A percentile compares a stretch with the other conserved stretches of the same genome.
phyloP scores from a whole-genome alignment of 2,113 vertebrate genomes.

The Marmota flaviventris region DNA sequence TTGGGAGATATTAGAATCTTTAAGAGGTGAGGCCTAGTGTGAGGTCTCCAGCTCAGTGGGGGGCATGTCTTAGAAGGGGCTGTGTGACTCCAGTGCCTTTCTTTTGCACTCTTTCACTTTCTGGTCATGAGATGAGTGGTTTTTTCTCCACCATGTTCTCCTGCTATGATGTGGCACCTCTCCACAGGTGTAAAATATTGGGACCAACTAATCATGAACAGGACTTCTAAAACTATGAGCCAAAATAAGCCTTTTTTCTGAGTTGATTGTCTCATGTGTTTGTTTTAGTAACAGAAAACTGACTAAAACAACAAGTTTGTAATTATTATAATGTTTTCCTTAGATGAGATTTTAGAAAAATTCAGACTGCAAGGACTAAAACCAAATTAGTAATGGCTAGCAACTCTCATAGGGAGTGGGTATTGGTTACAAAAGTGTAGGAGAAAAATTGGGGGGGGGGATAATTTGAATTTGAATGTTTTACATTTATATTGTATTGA shows the following conservation, averaged over 20 bases:
- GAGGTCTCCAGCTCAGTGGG: too few relatives aligned
- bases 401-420: rapidly evolving
- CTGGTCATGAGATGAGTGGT: too few relatives aligned
- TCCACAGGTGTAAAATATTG: background rate
- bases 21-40: background rate
- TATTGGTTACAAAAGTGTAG: background rate
- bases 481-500: background rate
- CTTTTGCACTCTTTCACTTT: background rate
- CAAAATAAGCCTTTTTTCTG: background rate
- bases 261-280: too few relatives aligned
- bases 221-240: background rate
- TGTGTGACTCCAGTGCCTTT: background rate
- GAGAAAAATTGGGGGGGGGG: background rate
- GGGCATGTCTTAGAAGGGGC: background rate
- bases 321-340: background rate
- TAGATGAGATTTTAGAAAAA: background rate
- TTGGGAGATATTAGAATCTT: background rate
- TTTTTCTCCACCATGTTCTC: too few relatives aligned
- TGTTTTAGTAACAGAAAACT: background rate
- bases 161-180: background rate
- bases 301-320: background rate
- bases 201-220: background rate
- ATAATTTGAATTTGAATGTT: background rate
- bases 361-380: background rate
- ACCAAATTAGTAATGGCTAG: background rate